These are phyloP conservation scores for Artemisiospiza belli DNA, from an alignment of 2,113 vertebrate species.

Conservation along the genomic window DNA sequence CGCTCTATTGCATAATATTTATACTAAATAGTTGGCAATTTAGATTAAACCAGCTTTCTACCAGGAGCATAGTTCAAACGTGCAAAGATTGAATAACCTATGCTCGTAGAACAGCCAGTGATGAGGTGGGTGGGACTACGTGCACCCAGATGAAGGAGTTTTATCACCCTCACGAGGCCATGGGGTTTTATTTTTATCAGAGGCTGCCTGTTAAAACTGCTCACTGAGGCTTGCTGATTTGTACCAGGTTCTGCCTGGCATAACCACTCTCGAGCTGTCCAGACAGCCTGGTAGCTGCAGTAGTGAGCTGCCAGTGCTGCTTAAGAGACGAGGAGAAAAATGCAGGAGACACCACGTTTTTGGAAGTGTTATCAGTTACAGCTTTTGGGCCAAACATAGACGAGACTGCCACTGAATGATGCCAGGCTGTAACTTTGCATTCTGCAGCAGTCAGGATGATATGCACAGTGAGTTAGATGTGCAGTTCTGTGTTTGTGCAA, in stretches of 20 bases:
- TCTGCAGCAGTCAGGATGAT: not conserved
- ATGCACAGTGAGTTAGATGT: not conserved
- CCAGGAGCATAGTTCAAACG: not conserved
- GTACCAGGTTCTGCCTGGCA: not conserved
- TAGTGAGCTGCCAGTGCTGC: not conserved
- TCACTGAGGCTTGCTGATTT: not conserved
- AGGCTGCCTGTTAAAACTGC: not conserved
- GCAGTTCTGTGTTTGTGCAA: not conserved
- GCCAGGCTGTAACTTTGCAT: not conserved
- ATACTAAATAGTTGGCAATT: not conserved
- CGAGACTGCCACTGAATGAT: not conserved
- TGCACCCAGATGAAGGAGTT: not conserved
- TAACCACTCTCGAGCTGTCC: not conserved
- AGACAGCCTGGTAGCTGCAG: not conserved
- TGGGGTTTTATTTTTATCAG: not conserved
- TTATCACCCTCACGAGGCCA: not conserved
- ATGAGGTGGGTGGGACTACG: not conserved
- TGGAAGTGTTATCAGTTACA: not conserved
- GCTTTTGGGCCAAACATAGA: not conserved
- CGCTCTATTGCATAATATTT: not conserved
- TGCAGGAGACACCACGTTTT: not conserved
- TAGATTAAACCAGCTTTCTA: not conserved
- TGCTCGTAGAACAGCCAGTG: not conserved
- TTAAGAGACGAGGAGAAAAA: not conserved
- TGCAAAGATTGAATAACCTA: not conserved